Evolutionary conservation across 2,797 vertebrate genomes (phyloP).

Genomic region (Tenualosa ilisha): DNA sequence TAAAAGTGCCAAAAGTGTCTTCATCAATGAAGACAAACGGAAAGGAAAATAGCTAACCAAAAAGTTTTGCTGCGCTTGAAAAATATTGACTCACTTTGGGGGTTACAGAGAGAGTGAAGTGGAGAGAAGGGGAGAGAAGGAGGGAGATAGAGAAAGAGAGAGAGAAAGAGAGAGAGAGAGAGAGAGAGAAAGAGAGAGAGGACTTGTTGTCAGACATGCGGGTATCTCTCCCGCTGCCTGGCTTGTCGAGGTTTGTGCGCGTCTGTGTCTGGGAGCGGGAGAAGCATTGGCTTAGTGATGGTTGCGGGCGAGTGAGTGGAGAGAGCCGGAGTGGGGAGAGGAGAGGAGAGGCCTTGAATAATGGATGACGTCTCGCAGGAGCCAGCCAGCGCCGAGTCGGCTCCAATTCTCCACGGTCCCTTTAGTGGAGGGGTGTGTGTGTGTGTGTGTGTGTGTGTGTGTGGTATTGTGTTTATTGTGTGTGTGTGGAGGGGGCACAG

Average conservation of each 20-base stretch:
- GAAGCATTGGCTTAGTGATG: conserved; percentile 54
- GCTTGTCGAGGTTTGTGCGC: conserved; percentile 29
- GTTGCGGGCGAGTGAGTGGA: conserved; percentile 29
- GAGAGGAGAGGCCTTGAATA: conserved; percentile 56
- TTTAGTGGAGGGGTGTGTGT: conserved; percentile 27
- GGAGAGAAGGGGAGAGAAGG: not conserved
- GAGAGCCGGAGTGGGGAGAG: conserved; percentile 30
- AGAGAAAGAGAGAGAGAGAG: not conserved
- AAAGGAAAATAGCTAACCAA: not conserved
- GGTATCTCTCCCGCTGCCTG: not conserved
- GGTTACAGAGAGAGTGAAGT: not conserved
- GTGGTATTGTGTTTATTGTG: too few relatives aligned
- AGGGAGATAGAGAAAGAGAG: not conserved
- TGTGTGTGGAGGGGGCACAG: conserved; percentile 38
- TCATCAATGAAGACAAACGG: not conserved
- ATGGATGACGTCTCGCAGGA: conserved; percentile 68
- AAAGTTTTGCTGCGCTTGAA: not conserved
- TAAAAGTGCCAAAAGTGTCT: not conserved
- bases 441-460: too few relatives aligned
- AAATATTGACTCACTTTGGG: not conserved
- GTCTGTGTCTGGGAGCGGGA: conserved; percentile 28
- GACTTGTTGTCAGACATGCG: not conserved
- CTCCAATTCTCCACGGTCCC: conserved; percentile 63
- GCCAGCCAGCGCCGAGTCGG: conserved; percentile 59
- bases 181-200: not conserved